Evolutionary conservation across 2,888 invertebrate genomes (phyloP), one percentile per base, ranked within the genome.

Genomic region (Stenotaenia linearis): DNA sequence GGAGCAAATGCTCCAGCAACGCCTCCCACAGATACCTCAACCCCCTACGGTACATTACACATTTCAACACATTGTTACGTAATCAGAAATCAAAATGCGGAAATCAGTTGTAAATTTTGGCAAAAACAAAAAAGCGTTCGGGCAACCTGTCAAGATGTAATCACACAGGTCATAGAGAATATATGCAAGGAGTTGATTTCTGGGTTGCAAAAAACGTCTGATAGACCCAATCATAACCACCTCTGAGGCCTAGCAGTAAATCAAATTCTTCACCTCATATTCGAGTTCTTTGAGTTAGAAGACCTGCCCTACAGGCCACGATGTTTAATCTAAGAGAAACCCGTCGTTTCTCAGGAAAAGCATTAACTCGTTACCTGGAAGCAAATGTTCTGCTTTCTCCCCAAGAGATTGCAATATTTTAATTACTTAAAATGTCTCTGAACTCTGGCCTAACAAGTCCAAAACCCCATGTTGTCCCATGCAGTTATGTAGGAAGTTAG

Each of bases 1-100:
- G 79, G 83, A 80, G 81, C 82, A 80, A 82, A 81, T 81, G n/a
- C 28, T 25, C 80, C 23, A 75, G 45, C 75, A 23, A 25, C 50
- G 9, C 82, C 77, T 81, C 80, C 75, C 50, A 80, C 28, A 37
- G 80, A 56, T 79, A 80, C 32, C 69, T 78, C 79, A 25, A 75
- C 45, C 30, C 61, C 61, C 30, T 78, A 78, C 21, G 78, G 78
- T 78, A 74, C 74, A 30, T 12, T 74, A 74, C 23, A 10, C n/a
- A n/a, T n/a, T n/a, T n/a, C n/a, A n/a, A n/a, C n/a, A n/a, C n/a
- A n/a, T n/a, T n/a, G n/a, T 6, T 28, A 23, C 74, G 25, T 61
- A 23, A n/a, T 10, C 9, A 12, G 9, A 5, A 61, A 61, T 0
- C 4, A 5, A 56, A 37, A 37, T 37, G 37, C 37, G 37, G 37